Conservation (phyloP, 2,797 vertebrate genomes). For the Sciurus vulgaris region DNA sequence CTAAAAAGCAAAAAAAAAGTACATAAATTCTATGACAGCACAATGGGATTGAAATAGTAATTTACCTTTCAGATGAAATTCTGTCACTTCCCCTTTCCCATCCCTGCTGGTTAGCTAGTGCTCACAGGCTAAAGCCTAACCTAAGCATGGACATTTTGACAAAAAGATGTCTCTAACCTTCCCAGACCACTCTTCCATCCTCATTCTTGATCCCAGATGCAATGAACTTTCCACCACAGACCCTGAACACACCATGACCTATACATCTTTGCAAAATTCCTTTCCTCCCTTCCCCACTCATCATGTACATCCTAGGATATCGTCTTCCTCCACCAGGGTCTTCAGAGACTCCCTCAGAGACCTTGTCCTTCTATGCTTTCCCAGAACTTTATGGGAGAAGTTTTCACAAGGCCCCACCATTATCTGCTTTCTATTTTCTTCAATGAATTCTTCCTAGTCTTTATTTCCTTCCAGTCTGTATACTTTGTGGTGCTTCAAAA, state of each 20-base stretch:
- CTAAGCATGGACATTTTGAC: not conserved
- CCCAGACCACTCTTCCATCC: not conserved
- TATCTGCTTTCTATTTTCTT: not conserved
- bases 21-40: not conserved
- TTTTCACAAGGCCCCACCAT: not conserved
- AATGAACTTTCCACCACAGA: not conserved
- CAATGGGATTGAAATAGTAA: not conserved
- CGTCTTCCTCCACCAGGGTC: not conserved
- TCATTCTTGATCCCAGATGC: no score
- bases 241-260: not conserved
- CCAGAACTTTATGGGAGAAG: fast-evolving
- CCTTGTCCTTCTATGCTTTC: not conserved
- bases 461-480: not conserved
- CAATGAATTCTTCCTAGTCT: not conserved
- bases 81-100: not conserved
- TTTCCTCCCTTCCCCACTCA: not conserved
- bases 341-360: not conserved
- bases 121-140: not conserved
- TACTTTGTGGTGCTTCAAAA: not conserved
- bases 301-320: not conserved
- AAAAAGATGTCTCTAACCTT: not conserved
- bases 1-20: no score
- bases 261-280: not conserved
- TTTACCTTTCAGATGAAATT: not conserved
- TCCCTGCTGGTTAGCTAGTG: not conserved